Conservation (phyloP, 2,797 vertebrate genomes). For the Propithecus deckenii region DNA sequence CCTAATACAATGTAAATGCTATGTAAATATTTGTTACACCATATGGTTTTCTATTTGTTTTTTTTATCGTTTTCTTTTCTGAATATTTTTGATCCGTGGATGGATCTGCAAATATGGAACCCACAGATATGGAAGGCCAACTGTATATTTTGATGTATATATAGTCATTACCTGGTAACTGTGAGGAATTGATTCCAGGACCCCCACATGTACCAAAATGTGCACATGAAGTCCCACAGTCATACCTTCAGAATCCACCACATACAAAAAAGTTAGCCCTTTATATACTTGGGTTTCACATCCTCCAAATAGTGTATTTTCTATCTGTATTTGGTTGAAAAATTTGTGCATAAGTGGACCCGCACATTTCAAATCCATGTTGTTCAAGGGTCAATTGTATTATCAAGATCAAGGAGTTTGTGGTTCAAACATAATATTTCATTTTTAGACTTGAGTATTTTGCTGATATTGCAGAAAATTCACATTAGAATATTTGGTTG, state of each 20-base stretch:
- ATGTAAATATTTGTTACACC: too few relatives aligned
- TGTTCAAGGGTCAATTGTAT: not conserved
- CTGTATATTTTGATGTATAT: not conserved
- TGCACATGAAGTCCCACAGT: not conserved
- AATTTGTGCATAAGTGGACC: not conserved
- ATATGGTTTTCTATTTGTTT: not conserved
- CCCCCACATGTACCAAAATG: not conserved
- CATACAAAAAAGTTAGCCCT: not conserved
- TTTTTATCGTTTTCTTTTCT: not conserved
- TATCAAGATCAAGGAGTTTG: not conserved
- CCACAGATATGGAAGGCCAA: not conserved
- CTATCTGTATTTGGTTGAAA: not conserved
- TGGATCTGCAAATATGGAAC: not conserved
- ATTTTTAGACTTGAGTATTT: not conserved
- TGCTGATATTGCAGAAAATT: not conserved
- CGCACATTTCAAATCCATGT: not conserved
- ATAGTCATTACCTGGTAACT: not conserved
- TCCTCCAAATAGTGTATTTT: not conserved
- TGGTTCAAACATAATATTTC: not conserved
- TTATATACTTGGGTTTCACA: not conserved
- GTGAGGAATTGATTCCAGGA: not conserved
- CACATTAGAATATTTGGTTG: not conserved
- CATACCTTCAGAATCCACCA: not conserved
- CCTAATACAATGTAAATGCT: too few relatives aligned
- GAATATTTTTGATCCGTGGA: not conserved